phyloP scores from a whole-genome alignment of 2,113 vertebrate genomes.

The Mesitornis unicolor region DNA sequence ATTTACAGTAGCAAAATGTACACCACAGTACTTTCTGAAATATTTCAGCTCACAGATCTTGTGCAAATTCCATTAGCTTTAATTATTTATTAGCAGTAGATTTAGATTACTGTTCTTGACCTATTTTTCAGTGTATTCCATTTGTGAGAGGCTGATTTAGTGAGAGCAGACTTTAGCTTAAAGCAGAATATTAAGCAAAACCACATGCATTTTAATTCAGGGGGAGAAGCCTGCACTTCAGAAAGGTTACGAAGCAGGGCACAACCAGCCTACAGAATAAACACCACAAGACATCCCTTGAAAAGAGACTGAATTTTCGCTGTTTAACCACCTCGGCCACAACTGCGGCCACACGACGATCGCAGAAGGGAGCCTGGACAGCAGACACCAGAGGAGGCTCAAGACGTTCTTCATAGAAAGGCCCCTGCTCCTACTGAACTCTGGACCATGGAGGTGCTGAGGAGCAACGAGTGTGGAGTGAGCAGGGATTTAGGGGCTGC shows the following conservation, averaged over 20 bases:
- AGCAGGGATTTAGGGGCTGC: background rate
- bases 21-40: conserved; percentile 62
- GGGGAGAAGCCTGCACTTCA: background rate
- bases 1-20: conserved; percentile 65
- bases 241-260: background rate
- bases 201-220: background rate
- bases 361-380: background rate
- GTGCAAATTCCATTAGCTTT: conserved; percentile 85
- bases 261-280: conserved; percentile 18
- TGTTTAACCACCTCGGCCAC: conserved; percentile 4
- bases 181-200: conserved; percentile 45
- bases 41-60: conserved; percentile 76
- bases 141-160: conserved; percentile 64
- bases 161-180: conserved; percentile 44
- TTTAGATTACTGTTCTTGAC: conserved; percentile 82
- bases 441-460: too few species aligned
- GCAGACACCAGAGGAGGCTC: background rate
- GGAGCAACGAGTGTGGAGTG: accelerated
- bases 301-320: background rate
- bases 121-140: conserved; percentile 76
- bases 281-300: background rate
- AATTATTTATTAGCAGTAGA: conserved; percentile 86
- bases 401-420: background rate
- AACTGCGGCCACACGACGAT: background rate
- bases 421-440: background rate